A percentile compares a stretch with the other conserved stretches of the same genome.
Conservation (phyloP, 1,140 invertebrate species). For the Theocolax elegans region DNA sequence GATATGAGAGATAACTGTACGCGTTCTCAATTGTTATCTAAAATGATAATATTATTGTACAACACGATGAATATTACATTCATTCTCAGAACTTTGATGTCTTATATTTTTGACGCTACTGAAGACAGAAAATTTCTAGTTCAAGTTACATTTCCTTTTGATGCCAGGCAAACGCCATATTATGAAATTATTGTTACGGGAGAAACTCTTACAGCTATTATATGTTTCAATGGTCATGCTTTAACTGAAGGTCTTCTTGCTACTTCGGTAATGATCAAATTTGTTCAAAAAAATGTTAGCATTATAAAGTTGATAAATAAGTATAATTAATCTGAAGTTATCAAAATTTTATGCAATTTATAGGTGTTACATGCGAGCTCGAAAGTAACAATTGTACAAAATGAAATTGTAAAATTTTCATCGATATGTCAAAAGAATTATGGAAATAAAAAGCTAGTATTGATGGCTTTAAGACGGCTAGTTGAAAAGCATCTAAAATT, state of each 20-base stretch:
- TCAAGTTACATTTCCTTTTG: slow-evolving; percentile 19
- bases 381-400: slow-evolving; percentile 2
- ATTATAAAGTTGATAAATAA: too few relatives aligned
- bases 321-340: too few relatives aligned
- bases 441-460: not conserved
- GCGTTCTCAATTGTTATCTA: slow-evolving; percentile 20
- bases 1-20: not conserved
- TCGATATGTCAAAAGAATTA: not conserved
- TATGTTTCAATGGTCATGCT: slow-evolving; percentile 27
- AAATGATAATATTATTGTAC: slow-evolving; percentile 11
- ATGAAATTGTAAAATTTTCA: slow-evolving; percentile 16
- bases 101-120: slow-evolving; percentile 14
- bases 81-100: slow-evolving; percentile 8
- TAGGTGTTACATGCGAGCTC: slow-evolving; percentile 28
- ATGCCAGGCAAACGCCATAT: slow-evolving; percentile 7
- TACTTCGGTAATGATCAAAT: slow-evolving; percentile 19
- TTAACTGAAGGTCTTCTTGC: slow-evolving; percentile 27
- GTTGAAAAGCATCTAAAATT: slow-evolving; percentile 7
- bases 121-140: slow-evolving; percentile 35
- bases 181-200: slow-evolving; percentile 16
- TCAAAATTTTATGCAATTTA: too few relatives aligned
- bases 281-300: too few relatives aligned
- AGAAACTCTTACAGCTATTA: slow-evolving; percentile 12
- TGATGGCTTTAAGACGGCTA: not conserved
- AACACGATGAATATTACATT: slow-evolving; percentile 33